Evolutionary conservation across 2,888 invertebrate genomes (phyloP).

Genomic region (Drosophila quasianomalipes): DNA sequence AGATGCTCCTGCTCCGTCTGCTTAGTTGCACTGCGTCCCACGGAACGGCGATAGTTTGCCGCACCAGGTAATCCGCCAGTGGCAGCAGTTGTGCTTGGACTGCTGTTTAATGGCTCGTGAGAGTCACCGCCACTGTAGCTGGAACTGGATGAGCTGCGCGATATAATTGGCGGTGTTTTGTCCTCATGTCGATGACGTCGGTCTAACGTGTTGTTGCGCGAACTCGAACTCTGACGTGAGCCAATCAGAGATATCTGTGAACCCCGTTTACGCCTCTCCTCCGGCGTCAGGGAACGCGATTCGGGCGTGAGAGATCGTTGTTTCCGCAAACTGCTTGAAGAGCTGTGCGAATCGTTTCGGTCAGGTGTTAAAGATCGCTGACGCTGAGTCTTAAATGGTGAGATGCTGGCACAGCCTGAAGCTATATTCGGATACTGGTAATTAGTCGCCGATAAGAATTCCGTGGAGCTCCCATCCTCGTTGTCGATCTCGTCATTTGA

Average conservation of each 20-base stretch:
- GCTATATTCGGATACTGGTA: constrained; percentile 74
- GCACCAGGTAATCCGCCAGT: constrained; percentile 2
- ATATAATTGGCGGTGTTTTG: constrained; percentile 80
- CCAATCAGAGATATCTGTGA: constrained; percentile 81
- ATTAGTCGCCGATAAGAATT: constrained; percentile 82
- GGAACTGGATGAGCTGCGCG: constrained; percentile 85
- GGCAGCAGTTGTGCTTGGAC: constrained; percentile 33
- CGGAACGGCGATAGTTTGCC: constrained; percentile 75
- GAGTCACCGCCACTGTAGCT: constrained; percentile 84
- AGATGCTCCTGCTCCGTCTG: constrained; percentile 83
- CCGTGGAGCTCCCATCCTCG: constrained; percentile 85
- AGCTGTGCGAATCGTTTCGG: constrained; percentile 84
- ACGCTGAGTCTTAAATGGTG: constrained; percentile 82
- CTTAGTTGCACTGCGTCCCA: constrained; percentile 77
- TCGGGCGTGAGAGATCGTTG: constrained; percentile 85
- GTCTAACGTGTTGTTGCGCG: constrained; percentile 84
- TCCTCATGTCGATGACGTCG: constrained; percentile 83
- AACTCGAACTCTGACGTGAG: constrained; percentile 84
- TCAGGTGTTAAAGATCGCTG: constrained; percentile 85
- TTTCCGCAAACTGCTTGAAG: constrained; percentile 83
- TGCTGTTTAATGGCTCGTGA: constrained; percentile 54
- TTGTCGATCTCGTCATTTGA: constrained; percentile 87
- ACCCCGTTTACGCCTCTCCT: constrained; percentile 84
- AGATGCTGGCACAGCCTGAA: constrained; percentile 62
- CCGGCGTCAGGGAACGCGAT: constrained; percentile 84